These are phyloP conservation scores for Atherinomorus stipes DNA, from an alignment of 2,113 vertebrate species.

Conservation along the genomic window DNA sequence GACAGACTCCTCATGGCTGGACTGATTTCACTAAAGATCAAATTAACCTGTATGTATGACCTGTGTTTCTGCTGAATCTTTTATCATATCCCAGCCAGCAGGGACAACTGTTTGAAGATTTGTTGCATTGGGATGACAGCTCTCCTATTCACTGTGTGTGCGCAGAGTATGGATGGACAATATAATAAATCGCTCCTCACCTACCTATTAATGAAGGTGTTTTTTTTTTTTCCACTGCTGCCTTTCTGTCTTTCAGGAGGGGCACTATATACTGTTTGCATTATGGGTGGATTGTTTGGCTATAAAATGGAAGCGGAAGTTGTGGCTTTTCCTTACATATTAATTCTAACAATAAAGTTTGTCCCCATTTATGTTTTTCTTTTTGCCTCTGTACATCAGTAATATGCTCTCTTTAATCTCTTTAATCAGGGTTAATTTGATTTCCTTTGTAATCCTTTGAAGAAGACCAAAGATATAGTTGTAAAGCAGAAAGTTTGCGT, in stretches of 20 bases:
- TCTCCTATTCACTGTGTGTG: conserved; percentile 42
- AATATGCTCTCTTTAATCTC: conserved; percentile 13
- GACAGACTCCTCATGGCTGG: conserved; percentile 6
- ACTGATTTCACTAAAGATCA: conserved; percentile 15
- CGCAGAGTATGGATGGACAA: conserved; percentile 42
- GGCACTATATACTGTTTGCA: conserved; percentile 44
- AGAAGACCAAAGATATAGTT: background rate
- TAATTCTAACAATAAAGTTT: background rate
- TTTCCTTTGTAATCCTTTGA: background rate
- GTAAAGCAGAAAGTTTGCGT: background rate
- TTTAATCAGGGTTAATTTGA: background rate
- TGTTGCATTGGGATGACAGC: conserved; percentile 47
- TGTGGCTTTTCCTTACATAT: conserved; percentile 6
- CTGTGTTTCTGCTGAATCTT: conserved; percentile 18
- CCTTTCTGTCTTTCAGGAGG: conserved; percentile 45
- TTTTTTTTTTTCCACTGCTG: conserved; percentile 2
- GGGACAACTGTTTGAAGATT: conserved; percentile 1
- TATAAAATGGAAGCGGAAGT: conserved; percentile 43
- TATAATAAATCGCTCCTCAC: conserved; percentile 63
- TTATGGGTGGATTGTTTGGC: conserved; percentile 37
- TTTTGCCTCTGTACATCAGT: conserved; percentile 15
- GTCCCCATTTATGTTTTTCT: background rate
- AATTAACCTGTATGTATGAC: conserved; percentile 16
- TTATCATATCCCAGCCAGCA: conserved; percentile 17
- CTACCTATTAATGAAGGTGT: conserved; percentile 49